Base-by-base conservation (phyloP, 2,888 invertebrate genomes). In the Drosophila niveifrons region DNA sequence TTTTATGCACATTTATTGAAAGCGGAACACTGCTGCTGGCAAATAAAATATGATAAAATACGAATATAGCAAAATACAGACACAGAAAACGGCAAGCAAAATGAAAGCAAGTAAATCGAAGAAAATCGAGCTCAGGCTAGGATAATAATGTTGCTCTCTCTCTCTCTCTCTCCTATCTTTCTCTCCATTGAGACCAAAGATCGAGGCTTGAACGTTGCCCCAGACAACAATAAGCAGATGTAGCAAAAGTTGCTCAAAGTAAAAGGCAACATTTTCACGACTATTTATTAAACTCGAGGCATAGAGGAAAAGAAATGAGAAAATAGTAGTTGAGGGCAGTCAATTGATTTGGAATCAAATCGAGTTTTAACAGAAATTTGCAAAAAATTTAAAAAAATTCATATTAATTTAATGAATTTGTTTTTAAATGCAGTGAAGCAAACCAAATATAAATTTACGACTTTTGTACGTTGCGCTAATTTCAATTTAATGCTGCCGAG, bases 1-100 rank as follows among this genome's bases (percentile, higher is more conserved):
- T 77, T 78, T 83, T 79, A 71, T 84, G 75, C 84, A 75, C 75
- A 83, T 66, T 81, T 86, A 84, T 84, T 84, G 86, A 84, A 83
- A 77, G 75, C 81, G 63, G 70, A 59, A 67, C 84, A 82, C 57
- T 34, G 59, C 82, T 70, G 69, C 69, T 43, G 72, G 77, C 73
- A 66, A 79, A 84, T 77, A 79, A 79, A 77, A 82, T 69, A 66
- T 72, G 51, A 72, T 72, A 77, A 82, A 79, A 76, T 81, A 47
- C 13, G 56, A 57, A 70, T 70, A 57, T 50, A 56, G 43, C 44
- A 58, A 69, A 74, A 70, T 51, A 15, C 10, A 36, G 15, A 8
- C n/a, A 57, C 34, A n/a, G 18, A 43, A 41, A 47, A 36, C n/a
- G 11, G 36, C n/a, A n/a, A 17, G 6, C n/a, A 31, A 31, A 2